Evolutionary conservation across 2,113 vertebrate genomes (phyloP).

Genomic region (Cariama cristata): DNA sequence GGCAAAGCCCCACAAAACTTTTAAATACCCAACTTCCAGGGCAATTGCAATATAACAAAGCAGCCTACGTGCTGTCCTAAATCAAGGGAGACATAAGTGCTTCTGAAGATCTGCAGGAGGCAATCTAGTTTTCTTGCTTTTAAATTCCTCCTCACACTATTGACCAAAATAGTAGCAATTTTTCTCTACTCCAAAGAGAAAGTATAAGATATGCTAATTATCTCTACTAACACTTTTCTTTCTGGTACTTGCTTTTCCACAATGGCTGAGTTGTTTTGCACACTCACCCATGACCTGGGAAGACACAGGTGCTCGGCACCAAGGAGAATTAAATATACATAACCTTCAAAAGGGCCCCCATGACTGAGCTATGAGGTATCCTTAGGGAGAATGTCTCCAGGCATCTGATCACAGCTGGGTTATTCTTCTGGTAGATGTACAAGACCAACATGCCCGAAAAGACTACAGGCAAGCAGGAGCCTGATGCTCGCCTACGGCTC

Average conservation of each 20-base stretch:
- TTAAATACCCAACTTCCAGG: not conserved
- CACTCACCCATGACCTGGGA: not conserved
- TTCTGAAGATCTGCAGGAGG: not conserved
- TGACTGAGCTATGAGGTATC: not conserved
- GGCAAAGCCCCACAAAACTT: not conserved
- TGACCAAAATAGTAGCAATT: not conserved
- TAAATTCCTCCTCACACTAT: not conserved
- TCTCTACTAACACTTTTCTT: not conserved
- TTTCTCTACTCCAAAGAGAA: not conserved
- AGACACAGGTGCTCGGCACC: not conserved
- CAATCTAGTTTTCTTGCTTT: not conserved
- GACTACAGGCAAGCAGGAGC: not conserved
- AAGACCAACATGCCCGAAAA: not conserved
- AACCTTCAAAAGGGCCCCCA: not conserved
- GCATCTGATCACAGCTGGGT: not conserved
- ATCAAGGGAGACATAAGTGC: not conserved
- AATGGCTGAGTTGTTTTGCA: not conserved
- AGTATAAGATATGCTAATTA: not conserved
- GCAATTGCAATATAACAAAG: not conserved
- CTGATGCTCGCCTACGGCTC: rapidly evolving
- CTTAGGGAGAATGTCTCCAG: not conserved
- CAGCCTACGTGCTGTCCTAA: not conserved
- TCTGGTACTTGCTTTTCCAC: not conserved
- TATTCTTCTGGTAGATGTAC: not conserved
- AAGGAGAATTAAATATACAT: not conserved